Evolutionary conservation across 2,113 vertebrate genomes (phyloP).

Genomic region (Parus major): DNA sequence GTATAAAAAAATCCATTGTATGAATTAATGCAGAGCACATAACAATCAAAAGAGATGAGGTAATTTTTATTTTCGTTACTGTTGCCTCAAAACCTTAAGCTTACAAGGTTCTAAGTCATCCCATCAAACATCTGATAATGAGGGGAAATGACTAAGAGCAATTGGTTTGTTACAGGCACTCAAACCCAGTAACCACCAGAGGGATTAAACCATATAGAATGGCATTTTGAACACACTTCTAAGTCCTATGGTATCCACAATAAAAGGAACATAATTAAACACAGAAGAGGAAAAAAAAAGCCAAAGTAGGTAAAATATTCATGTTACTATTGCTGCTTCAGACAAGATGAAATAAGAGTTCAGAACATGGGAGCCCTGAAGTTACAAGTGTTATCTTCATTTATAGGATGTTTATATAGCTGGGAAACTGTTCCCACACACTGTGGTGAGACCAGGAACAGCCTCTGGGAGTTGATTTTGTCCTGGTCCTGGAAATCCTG

Average conservation of each 20-base stretch:
- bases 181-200: background rate
- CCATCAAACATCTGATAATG: constrained; percentile 24
- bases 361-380: background rate
- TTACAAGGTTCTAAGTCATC: constrained; percentile 7
- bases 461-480: background rate
- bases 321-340: background rate
- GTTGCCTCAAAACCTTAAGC: constrained; percentile 24
- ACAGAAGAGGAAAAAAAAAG: background rate
- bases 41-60: background rate
- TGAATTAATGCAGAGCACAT: constrained; percentile 26
- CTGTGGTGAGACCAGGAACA: background rate
- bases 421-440: background rate
- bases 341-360: background rate
- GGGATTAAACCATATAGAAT: background rate
- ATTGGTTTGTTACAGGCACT: constrained; percentile 20
- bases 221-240: background rate
- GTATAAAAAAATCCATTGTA: constrained; percentile 19
- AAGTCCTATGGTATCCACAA: background rate
- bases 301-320: background rate
- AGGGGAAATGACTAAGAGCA: background rate
- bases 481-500: background rate
- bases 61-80: constrained; percentile 43
- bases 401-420: background rate
- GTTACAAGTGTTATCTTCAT: background rate
- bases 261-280: background rate